Conservation (phyloP, 2,888 invertebrate genomes). For the Phyto melanocephala region DNA sequence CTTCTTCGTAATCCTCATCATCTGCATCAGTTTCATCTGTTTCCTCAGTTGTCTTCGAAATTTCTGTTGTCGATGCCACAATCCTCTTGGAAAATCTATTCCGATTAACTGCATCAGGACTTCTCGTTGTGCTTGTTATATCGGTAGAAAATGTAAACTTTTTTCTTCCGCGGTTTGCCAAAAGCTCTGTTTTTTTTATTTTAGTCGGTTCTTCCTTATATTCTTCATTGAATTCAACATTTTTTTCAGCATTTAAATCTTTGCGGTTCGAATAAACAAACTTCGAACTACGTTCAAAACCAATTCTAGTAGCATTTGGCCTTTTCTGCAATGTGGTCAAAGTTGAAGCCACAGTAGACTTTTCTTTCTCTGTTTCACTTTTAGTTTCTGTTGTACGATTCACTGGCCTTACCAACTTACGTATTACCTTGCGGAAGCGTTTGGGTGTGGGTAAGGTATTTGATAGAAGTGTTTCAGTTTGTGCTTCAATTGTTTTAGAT, state of each 20-base stretch:
- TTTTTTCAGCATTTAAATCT: background rate
- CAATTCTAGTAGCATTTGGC: slow-evolving; percentile 49
- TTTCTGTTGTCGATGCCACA: slow-evolving; percentile 35
- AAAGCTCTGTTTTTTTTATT: background rate
- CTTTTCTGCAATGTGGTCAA: slow-evolving; percentile 15
- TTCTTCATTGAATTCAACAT: background rate
- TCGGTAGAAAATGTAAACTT: slow-evolving; percentile 9
- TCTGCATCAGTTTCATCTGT: slow-evolving; percentile 36
- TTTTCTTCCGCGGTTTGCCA: slow-evolving; percentile 8
- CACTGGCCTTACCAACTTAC: slow-evolving; percentile 72
- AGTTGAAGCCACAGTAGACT: background rate
- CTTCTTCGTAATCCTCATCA: slow-evolving; percentile 20
- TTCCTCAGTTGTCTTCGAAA: background rate
- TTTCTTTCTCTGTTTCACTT: background rate
- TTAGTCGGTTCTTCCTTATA: background rate
- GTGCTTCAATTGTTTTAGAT: slow-evolving; percentile 54
- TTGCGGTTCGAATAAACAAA: background rate
- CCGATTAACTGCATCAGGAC: slow-evolving; percentile 52
- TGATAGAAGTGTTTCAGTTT: slow-evolving; percentile 54
- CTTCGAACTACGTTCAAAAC: slow-evolving; percentile 63
- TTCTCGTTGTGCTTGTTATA: background rate
- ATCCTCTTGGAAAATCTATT: slow-evolving; percentile 50
- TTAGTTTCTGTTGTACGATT: slow-evolving; percentile 40
- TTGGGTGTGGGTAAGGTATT: slow-evolving; percentile 67
- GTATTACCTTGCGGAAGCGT: slow-evolving; percentile 73